These are phyloP conservation scores for Mus minutoides DNA, from an alignment of 2,797 vertebrate genomes.

Conservation along the genomic window DNA sequence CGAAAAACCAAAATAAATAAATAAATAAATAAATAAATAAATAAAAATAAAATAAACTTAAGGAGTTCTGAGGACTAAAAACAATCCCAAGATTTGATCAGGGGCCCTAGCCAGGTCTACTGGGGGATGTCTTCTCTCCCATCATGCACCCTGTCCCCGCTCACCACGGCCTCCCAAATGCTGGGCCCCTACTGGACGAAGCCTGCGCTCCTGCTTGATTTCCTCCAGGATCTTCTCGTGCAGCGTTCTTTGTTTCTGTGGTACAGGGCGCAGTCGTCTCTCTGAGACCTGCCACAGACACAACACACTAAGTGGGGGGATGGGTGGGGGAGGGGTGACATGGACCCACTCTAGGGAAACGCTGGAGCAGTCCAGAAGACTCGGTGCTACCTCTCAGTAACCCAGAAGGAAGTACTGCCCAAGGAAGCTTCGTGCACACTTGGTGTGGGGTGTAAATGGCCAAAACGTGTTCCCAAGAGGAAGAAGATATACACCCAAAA, in stretches of 20 bases:
- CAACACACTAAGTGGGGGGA: fast-evolving
- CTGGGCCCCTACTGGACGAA: constrained; percentile 89
- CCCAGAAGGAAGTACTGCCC: neutral
- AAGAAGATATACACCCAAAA: neutral
- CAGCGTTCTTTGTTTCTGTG: constrained; percentile 91
- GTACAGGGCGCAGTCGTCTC: constrained; percentile 92
- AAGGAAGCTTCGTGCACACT: too few species aligned
- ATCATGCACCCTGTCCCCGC: neutral
- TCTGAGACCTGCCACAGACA: constrained; percentile 89
- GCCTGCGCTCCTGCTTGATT: constrained; percentile 95
- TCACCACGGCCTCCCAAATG: constrained; percentile 83
- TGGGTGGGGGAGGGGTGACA: fast-evolving
- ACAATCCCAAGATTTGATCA: neutral
- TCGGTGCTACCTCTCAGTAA: neutral
- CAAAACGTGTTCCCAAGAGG: neutral
- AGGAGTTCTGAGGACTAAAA: neutral
- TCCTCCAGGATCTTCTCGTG: constrained; percentile 95
- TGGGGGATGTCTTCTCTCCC: neutral
- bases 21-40: too few species aligned
- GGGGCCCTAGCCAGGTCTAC: too few species aligned
- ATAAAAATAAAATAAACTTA: too few species aligned
- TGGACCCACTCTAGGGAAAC: fast-evolving
- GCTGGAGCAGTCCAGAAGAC: neutral
- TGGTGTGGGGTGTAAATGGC: too few species aligned
- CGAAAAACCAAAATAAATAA: too few species aligned